Evolutionary conservation across 1,140 invertebrate genomes (phyloP).

Genomic region (Heliconius nattereri): DNA sequence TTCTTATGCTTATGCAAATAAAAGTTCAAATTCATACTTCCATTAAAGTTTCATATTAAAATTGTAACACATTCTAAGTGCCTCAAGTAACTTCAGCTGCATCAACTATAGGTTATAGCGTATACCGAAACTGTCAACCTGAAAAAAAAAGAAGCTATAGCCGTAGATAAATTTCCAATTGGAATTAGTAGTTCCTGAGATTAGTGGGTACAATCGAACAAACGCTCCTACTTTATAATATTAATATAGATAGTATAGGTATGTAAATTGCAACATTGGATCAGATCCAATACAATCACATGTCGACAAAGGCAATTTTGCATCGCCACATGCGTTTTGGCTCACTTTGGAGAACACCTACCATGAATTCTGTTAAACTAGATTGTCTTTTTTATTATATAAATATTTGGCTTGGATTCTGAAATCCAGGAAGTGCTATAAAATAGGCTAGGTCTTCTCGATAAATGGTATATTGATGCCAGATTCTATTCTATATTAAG

Average conservation of each 20-base stretch:
- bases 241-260: background rate
- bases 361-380: slow-evolving; percentile 11
- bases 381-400: background rate
- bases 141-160: background rate
- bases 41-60: too few species aligned
- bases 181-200: too few species aligned
- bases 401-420: slow-evolving; percentile 21
- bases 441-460: background rate
- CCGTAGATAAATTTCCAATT: background rate
- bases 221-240: background rate
- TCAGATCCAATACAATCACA: slow-evolving; percentile 11
- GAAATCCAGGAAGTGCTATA: background rate
- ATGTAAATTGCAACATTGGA: slow-evolving; percentile 18
- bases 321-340: slow-evolving; percentile 19
- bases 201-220: background rate
- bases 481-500: background rate
- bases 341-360: background rate
- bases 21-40: too few species aligned
- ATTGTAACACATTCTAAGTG: too few species aligned
- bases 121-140: too few species aligned
- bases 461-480: background rate
- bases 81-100: too few species aligned
- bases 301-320: slow-evolving; percentile 26
- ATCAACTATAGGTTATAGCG: too few species aligned
- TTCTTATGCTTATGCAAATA: too few species aligned